A percentile compares a stretch with the other conserved stretches of the same genome.
Evolutionary conservation across 2,888 invertebrate species (phyloP).

Genomic region (Hermodice carunculata): DNA sequence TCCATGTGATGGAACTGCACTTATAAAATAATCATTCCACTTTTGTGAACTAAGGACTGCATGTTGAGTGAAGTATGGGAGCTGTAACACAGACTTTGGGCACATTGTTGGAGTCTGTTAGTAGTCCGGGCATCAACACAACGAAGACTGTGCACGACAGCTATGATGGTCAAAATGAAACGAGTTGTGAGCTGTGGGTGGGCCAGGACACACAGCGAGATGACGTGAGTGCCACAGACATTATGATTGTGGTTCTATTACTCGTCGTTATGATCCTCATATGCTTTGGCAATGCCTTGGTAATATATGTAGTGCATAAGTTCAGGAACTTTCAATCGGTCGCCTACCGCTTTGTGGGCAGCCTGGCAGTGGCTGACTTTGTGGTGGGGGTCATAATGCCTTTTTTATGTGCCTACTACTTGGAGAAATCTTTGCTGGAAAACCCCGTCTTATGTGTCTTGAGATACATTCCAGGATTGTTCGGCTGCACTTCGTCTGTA

Average conservation of each 20-base stretch:
- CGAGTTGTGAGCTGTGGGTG: too few relatives aligned
- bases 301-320: slow-evolving; percentile 37
- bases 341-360: slow-evolving; percentile 49
- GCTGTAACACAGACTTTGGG: too few relatives aligned
- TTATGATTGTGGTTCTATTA: slow-evolving; percentile 34
- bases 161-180: too few relatives aligned
- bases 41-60: too few relatives aligned
- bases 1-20: too few relatives aligned
- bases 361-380: slow-evolving; percentile 48
- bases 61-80: too few relatives aligned
- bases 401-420: slow-evolving; percentile 44
- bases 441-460: slow-evolving; percentile 40
- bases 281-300: slow-evolving; percentile 43
- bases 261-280: slow-evolving; percentile 38
- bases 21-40: too few relatives aligned
- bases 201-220: too few relatives aligned
- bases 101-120: too few relatives aligned
- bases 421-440: slow-evolving; percentile 32
- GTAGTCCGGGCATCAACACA: too few relatives aligned
- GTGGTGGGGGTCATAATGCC: slow-evolving; percentile 44
- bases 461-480: slow-evolving; percentile 38
- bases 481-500: slow-evolving; percentile 42
- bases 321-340: slow-evolving; percentile 42
- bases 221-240: slow-evolving; percentile 9
- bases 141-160: too few relatives aligned